Evolutionary conservation across 2,797 vertebrate species (phyloP).

Genomic region (Etheostoma perlongum): DNA sequence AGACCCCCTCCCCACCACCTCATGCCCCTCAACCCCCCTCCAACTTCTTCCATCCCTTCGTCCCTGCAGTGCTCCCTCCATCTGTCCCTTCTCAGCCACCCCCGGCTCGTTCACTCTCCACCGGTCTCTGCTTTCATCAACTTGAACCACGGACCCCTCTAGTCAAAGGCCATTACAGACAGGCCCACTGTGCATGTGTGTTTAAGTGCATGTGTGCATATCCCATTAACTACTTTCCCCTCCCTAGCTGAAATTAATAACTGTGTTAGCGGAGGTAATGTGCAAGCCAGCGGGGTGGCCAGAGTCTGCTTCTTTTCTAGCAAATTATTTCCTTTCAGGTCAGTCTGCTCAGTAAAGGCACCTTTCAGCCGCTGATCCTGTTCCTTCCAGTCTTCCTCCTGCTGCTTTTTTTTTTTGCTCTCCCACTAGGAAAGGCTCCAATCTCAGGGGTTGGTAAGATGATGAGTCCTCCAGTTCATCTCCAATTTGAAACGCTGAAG

Average conservation of each 20-base stretch:
- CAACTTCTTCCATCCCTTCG: slow-evolving; percentile 52
- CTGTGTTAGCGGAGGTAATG: slow-evolving; percentile 36
- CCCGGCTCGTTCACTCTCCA: slow-evolving; percentile 48
- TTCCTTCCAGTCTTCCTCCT: slow-evolving; percentile 22
- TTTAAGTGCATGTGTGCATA: slow-evolving; percentile 44
- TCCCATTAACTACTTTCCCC: slow-evolving; percentile 52
- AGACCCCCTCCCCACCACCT: slow-evolving; percentile 42
- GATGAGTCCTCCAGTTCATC: slow-evolving; percentile 42
- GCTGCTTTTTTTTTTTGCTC: slow-evolving; percentile 27
- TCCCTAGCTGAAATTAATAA: slow-evolving; percentile 52
- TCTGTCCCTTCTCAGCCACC: slow-evolving; percentile 63
- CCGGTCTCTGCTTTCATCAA: slow-evolving; percentile 69
- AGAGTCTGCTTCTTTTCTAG: slow-evolving; percentile 43
- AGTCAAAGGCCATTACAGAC: slow-evolving; percentile 46
- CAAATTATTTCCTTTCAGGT: slow-evolving; percentile 57
- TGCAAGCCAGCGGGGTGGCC: slow-evolving; percentile 39
- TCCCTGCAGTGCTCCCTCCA: slow-evolving; percentile 40
- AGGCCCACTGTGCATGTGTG: slow-evolving; percentile 45
- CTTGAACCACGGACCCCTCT: slow-evolving; percentile 66
- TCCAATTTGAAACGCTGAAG: slow-evolving; percentile 48
- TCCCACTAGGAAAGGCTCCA: background rate
- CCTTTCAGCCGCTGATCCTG: slow-evolving; percentile 37
- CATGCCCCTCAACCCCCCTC: slow-evolving; percentile 29
- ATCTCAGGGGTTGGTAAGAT: slow-evolving; percentile 21
- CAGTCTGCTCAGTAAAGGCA: slow-evolving; percentile 38